Evolutionary conservation across 1,140 invertebrate species (phyloP), one percentile per base, ranked within the genome.

Genomic region (Propsilocerus akamusi): DNA sequence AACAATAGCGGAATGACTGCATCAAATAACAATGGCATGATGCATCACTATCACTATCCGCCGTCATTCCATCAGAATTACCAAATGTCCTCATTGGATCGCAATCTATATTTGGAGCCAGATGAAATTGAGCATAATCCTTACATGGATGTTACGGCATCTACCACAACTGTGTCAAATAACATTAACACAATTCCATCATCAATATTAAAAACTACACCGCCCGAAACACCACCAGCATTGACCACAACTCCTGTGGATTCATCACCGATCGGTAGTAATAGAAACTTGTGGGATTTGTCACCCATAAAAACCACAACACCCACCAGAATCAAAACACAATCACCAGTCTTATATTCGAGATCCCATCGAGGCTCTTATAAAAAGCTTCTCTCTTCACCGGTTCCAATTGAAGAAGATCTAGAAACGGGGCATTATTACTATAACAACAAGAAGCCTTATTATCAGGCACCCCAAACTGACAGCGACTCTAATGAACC

Each of bases 51-150:
- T 30, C 28, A 30, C 14, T 30, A 30, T 2, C 28, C 28, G 28
- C 28, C 28, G 28, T 20, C n/a, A n/a, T n/a, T n/a, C n/a, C n/a
- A n/a, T n/a, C n/a, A n/a, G n/a, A n/a, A n/a, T n/a, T n/a, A n/a
- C n/a, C n/a, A n/a, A 41, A 7, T 41, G 20, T 37, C 32, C 32
- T 37, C 32, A 12, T 17, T 17, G 8, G 34, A 41, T 4, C 34
- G 34, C 5, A 14, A 41, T 20, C 17, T 20, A 6, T 41, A 41
- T 20, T 41, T 41, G 2, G 34, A 41, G 14, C 34, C 34, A 20
- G 34, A 41, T 41, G 34, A 41, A 17, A 41, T 41, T 41, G 34
- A 41, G 22, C 34, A 41, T 20, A 41, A 41, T 41, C 34, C 34
- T 5, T 41, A 41, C 11, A 3, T 41, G 14, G n/a, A 20, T 2